phyloP scores from a whole-genome alignment of 1,140 invertebrate genomes.

The Spodoptera frugiperda region DNA sequence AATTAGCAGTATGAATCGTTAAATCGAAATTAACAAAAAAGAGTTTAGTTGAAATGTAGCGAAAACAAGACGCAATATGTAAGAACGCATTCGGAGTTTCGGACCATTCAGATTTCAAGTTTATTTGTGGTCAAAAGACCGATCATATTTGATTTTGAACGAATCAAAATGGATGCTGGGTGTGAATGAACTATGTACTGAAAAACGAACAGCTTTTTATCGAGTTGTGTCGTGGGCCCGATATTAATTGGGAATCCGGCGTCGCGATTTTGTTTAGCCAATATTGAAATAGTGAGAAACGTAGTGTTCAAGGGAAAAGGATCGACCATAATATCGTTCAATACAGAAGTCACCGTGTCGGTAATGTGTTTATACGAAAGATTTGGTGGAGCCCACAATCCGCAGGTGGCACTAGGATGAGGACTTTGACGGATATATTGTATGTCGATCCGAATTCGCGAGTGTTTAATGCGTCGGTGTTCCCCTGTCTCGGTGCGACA shows the following conservation, averaged over 20 bases:
- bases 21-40: too few species aligned
- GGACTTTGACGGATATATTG: conserved; percentile 78
- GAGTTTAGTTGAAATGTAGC: background rate
- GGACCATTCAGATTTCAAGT: conserved; percentile 64
- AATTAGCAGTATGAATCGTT: too few species aligned
- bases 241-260: conserved; percentile 81
- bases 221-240: conserved; percentile 83
- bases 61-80: conserved; percentile 65
- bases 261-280: conserved; percentile 75
- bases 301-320: conserved; percentile 63
- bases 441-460: conserved; percentile 73
- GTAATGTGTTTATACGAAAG: conserved; percentile 84
- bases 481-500: conserved; percentile 68
- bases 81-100: conserved; percentile 68
- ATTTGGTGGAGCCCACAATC: conserved; percentile 72
- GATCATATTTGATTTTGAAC: conserved; percentile 86
- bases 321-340: conserved; percentile 64
- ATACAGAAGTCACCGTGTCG: conserved; percentile 78
- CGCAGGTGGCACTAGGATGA: conserved; percentile 84
- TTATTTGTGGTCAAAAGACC: conserved; percentile 81
- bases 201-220: conserved; percentile 86
- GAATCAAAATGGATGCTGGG: conserved; percentile 87
- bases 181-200: conserved; percentile 86
- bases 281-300: conserved; percentile 72
- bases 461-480: conserved; percentile 69